Base-by-base conservation (phyloP, 2,888 invertebrate genomes). In the Caenorhabditis plicata region DNA sequence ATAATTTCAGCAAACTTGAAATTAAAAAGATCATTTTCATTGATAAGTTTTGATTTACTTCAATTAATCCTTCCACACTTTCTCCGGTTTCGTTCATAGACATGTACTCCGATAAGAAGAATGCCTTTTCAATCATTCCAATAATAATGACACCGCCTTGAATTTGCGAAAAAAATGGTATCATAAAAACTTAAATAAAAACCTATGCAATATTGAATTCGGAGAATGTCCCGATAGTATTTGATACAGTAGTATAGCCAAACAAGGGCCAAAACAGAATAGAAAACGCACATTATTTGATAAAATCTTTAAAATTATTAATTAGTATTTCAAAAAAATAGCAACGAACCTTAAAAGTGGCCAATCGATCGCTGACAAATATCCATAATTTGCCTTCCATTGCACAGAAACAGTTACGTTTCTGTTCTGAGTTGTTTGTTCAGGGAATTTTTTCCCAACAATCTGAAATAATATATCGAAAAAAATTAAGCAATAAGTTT, bases 141-240 rank as follows among this genome's bases (percentile, higher is more conserved):
- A 77, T 26, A 46, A 81, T 58, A 35, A 81, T 81, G 7, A 81
- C 81, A 4, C 64, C 80, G 22, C 79, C 80, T 79, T 41, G 35
- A 61, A 42, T n/a, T n/a, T n/a, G n/a, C n/a, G n/a, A n/a, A n/a
- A n/a, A n/a, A n/a, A n/a, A n/a, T n/a, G n/a, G n/a, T n/a, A n/a
- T n/a, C n/a, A n/a, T n/a, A n/a, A n/a, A n/a, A n/a, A n/a, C n/a
- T n/a, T n/a, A n/a, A n/a, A n/a, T n/a, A n/a, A n/a, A n/a, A n/a
- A 5, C 92, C 92, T 80, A 95, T 92, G 92, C 93, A 94, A 83
- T 92, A 93, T 84, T 95, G 94, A 36, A 94, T 89, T 27, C 92
- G 85, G 45, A 94, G 85, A 20, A 94, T 84, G 82, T 94, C 93
- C 33, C 90, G 86, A 92, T 92, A 94, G 82, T 91, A 90, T 71